phyloP scores from a whole-genome alignment of 64 coral and sea anemone genomes.

The Acropora yongei region DNA sequence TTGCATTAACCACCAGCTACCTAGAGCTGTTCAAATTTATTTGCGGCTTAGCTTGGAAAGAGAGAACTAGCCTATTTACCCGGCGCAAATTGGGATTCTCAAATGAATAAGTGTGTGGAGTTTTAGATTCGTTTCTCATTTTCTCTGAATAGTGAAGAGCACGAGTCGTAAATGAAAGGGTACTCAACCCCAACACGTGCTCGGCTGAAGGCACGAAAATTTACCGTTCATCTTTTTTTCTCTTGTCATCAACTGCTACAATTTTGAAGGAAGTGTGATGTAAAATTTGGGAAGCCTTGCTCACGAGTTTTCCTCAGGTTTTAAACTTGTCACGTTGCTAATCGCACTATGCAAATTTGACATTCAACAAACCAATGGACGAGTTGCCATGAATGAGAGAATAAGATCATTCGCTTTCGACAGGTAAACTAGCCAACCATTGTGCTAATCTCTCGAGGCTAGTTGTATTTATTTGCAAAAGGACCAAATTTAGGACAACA shows the following conservation, averaged over 20 bases:
- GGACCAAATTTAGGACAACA: too few relatives aligned
- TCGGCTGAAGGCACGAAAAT: not conserved
- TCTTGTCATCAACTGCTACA: not conserved
- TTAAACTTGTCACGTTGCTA: not conserved
- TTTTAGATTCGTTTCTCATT: too few relatives aligned
- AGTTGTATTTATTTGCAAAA: not conserved
- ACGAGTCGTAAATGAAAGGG: too few relatives aligned
- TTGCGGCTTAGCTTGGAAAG: too few relatives aligned
- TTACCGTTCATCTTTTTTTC: not conserved
- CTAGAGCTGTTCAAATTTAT: too few relatives aligned
- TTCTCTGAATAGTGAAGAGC: not conserved
- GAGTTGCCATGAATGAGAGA: not conserved
- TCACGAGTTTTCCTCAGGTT: not conserved
- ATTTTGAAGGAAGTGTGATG: too few relatives aligned
- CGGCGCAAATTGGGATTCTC: too few relatives aligned
- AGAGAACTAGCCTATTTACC: too few relatives aligned
- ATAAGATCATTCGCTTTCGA: not conserved
- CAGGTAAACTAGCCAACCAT: not conserved
- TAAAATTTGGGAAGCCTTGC: too few relatives aligned
- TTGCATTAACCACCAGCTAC: too few relatives aligned
- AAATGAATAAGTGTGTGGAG: too few relatives aligned
- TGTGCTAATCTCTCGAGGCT: not conserved
- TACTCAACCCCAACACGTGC: not conserved
- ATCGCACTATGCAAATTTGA: not conserved
- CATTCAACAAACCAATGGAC: not conserved